Percentiles rank a stretch among this genome's conserved stretches.
These are phyloP conservation scores for Pseudopleuronectes americanus DNA, from an alignment of 2,797 vertebrate species.

Conservation along the genomic window DNA sequence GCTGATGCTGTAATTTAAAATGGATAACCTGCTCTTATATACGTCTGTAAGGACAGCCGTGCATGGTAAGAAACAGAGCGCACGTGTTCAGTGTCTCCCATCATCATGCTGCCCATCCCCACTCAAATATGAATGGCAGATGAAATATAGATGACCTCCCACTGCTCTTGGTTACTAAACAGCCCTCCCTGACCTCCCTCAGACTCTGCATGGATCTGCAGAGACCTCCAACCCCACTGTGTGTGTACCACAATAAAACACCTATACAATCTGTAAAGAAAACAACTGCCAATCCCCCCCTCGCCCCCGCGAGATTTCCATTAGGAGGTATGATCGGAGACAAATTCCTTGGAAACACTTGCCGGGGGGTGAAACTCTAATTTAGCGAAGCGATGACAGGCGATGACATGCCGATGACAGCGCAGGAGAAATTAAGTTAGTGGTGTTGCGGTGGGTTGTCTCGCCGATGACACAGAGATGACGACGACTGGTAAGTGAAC, in stretches of 20 bases:
- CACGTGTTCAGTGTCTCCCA: slow-evolving; percentile 16
- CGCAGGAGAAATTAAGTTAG: slow-evolving; percentile 64
- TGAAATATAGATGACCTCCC: slow-evolving; percentile 70
- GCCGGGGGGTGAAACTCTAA: slow-evolving; percentile 60
- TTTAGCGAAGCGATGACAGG: slow-evolving; percentile 70
- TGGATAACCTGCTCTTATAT: slow-evolving; percentile 56
- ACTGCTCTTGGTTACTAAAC: slow-evolving; percentile 53
- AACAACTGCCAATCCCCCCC: slow-evolving; percentile 50
- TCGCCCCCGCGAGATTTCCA: slow-evolving; percentile 40
- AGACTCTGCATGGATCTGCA: slow-evolving; percentile 29
- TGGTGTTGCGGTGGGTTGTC: slow-evolving; percentile 57
- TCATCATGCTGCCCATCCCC: background rate
- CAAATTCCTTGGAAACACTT: slow-evolving; percentile 64
- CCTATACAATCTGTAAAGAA: slow-evolving; percentile 51
- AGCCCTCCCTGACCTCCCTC: slow-evolving; percentile 16
- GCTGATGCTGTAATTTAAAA: slow-evolving; percentile 63
- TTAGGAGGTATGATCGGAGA: slow-evolving; percentile 64
- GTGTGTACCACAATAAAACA: slow-evolving; percentile 38
- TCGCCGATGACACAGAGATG: slow-evolving; percentile 67
- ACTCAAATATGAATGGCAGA: slow-evolving; percentile 64
- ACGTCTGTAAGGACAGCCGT: slow-evolving; percentile 30
- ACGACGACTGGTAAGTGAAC: slow-evolving; percentile 65
- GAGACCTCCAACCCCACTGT: slow-evolving; percentile 26
- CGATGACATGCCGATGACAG: slow-evolving; percentile 60
- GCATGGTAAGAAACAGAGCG: slow-evolving; percentile 18